Base-by-base conservation (phyloP, 2,888 invertebrate species). In the Pterostichus niger region DNA sequence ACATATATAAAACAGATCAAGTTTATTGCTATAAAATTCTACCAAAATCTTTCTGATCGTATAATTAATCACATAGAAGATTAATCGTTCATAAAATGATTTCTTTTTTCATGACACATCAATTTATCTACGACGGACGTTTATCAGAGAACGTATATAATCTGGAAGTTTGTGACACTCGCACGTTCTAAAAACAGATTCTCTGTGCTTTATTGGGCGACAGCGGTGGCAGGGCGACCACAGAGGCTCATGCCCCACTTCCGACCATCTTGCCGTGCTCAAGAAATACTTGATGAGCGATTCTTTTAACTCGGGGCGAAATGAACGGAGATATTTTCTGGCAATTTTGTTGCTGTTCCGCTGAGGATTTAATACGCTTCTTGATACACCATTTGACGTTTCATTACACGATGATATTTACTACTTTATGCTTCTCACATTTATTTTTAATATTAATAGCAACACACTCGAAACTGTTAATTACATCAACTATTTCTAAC, bases 31-130 rank as follows among this genome's bases (percentile, higher is more conserved):
- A 71, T 46, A 71, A 75, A 52, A 75, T 52, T 75, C 75, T 52
- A 52, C 75, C 75, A 52, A 75, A 75, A 33, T 52, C 75, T 77
- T 54, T 35, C 49, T 17, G 75, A 59, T 82, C 61, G 31, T 46
- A 82, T 82, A 82, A 82, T 82, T 82, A 82, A 82, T 82, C 82
- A 82, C 75, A 40, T 73, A 17, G 61, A 82, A 82, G 82, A 82
- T 83, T 83, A 83, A 83, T 83, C 83, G 83, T 83, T 83, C 77
- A 77, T 83, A 77, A 83, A 83, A 83, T 76, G 76, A 83, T 83
- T 83, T 83, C 83, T 83, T 83, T 83, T 79, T 76, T 44, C 54
- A 73, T 46, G 82, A 75, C 77, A 49, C 82, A 75, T 82, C 82
- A 82, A 82, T 82, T 82, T 82, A 82, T 82, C 61, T 75, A 44